Conservation (phyloP, 2,797 vertebrate genomes). For the Rhincodon typus region DNA sequence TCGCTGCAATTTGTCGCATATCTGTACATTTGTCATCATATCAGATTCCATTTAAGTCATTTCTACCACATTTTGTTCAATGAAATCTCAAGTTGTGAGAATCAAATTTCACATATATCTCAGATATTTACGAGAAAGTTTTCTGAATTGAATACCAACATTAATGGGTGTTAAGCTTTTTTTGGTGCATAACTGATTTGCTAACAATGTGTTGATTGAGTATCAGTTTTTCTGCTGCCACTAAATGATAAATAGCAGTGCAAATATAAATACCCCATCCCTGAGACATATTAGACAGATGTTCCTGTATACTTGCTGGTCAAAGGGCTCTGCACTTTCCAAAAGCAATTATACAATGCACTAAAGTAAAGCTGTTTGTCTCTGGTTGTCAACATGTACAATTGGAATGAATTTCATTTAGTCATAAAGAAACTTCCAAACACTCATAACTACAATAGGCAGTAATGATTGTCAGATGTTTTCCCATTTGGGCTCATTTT, state of each 20-base stretch:
- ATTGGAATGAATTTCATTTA: constrained; percentile 3
- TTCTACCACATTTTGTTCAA: neutral
- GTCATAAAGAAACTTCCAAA: constrained; percentile 17
- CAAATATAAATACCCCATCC: neutral
- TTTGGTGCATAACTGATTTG: neutral
- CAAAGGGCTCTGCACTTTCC: neutral
- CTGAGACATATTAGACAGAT: neutral
- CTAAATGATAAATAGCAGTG: neutral
- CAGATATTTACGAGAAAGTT: neutral
- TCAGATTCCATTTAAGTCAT: neutral
- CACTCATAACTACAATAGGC: neutral
- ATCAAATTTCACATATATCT: constrained; percentile 1
- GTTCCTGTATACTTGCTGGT: neutral
- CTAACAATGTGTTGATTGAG: neutral
- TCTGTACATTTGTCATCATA: neutral
- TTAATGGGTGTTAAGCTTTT: too few species aligned
- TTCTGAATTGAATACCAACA: neutral
- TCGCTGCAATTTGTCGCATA: neutral
- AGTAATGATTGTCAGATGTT: constrained; percentile 33
- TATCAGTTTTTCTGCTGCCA: neutral
- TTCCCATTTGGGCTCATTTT: constrained; percentile 15
- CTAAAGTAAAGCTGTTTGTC: neutral
- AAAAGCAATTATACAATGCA: neutral
- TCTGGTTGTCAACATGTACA: constrained; percentile 20
- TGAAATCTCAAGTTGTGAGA: neutral